Evolutionary conservation across 2,797 vertebrate species (phyloP), one percentile per base, ranked within the genome.

Genomic region (Nothura maculosa): DNA sequence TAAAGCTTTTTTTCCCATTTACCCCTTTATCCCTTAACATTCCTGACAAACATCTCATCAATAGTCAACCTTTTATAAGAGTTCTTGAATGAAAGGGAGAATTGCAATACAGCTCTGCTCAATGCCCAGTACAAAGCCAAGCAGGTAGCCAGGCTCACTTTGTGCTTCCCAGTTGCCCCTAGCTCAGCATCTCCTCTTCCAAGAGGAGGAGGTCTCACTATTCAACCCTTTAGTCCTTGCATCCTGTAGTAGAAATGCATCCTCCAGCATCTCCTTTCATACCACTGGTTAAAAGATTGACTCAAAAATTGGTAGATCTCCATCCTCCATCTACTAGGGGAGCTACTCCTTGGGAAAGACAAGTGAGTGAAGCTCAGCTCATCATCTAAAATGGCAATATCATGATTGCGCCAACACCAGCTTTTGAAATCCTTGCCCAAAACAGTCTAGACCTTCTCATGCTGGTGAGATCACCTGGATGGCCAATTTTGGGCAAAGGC

Each of bases 141-240:
- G 27, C 3, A 72, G 54, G 22, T 2, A 77, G 47, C 2, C 60
- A 42, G 43, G 47, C 8, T 84, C 30, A 36, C 38, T 57, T 6
- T 32, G 24, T 0, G 0, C 9, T 64, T 58, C 12, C 13, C 12
- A 9, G 40, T 38, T 20, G 54, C 50, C 12, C 48, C 45, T 60
- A 38, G 22, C 9, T 48, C 11, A 54, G 61, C 34, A 64, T 16
- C 28, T 28, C 50, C 25, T 54, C 50, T 30, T 28, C 50, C 50
- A 15, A 15, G 50, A 28, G 50, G 28, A 54, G 50, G 16, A n/a
- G 30, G 28, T n/a, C 17, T 6, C 10, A 9, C 28, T 55, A 18
- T n/a, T n/a, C 18, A 19, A 55, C 52, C 18, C 52, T 55, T 55
- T n/a, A 55, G 30, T 30, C 30, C 52, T n/a, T n/a, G 28, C 52